These are phyloP conservation scores for Cryptoprocta ferox DNA, from an alignment of 2,797 vertebrate species.

Conservation along the genomic window DNA sequence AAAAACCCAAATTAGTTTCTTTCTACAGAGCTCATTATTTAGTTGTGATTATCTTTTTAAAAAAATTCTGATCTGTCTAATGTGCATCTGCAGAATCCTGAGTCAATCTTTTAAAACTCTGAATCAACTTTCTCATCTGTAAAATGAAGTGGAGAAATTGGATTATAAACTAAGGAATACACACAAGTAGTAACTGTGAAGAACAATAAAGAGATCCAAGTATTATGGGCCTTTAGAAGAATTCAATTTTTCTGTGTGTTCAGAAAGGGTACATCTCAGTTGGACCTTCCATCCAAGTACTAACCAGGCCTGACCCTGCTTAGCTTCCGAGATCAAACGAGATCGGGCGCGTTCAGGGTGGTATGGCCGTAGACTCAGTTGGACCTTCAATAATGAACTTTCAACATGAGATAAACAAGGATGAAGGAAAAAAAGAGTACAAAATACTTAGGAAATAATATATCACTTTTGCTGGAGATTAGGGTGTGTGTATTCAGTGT, in stretches of 20 bases:
- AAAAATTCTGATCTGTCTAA: background rate
- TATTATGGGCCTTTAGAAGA: constrained; percentile 31
- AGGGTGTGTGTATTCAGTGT: background rate
- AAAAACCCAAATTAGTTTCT: background rate
- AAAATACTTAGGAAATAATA: constrained; percentile 44
- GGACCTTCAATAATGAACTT: constrained; percentile 25
- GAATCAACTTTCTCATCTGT: constrained; percentile 39
- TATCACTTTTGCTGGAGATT: background rate
- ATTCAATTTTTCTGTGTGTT: constrained; percentile 14
- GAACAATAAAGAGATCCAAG: constrained; percentile 28
- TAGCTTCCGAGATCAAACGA: no score
- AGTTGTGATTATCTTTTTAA: background rate
- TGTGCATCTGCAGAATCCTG: background rate
- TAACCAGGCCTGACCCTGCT: no score
- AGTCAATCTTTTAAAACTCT: constrained; percentile 14
- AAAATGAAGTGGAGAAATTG: constrained; percentile 34
- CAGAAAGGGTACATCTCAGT: background rate
- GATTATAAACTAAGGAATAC: background rate
- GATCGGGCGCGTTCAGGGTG: no score
- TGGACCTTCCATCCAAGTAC: no score
- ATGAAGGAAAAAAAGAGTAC: background rate
- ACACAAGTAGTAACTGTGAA: constrained; percentile 25
- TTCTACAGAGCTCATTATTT: constrained; percentile 19
- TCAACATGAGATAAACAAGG: constrained; percentile 5
- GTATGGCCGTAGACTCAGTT: no score